A percentile compares a stretch with the other conserved stretches of the same genome.
phyloP scores from a whole-genome alignment of 2,113 vertebrate genomes.

The Centropus bengalensis region DNA sequence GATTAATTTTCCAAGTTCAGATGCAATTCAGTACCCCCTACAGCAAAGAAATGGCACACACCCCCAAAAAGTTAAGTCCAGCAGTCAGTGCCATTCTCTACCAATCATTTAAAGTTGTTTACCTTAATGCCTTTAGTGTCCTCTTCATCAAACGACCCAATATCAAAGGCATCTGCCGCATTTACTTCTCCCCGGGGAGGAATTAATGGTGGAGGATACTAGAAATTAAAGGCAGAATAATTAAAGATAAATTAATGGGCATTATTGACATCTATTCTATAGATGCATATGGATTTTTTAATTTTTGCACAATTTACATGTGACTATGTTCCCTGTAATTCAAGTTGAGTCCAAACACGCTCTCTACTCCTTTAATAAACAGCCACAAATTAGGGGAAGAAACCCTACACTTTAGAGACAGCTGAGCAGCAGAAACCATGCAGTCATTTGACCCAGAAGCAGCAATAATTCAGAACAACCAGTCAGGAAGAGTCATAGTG shows the following conservation, averaged over 20 bases:
- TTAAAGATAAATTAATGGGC: neutral
- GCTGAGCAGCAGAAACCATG: neutral
- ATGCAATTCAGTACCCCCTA: neutral
- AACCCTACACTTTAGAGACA: neutral
- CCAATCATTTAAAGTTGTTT: neutral
- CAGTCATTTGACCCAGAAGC: neutral
- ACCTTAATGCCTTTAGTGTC: constrained; percentile 99
- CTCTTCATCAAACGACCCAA: constrained; percentile 97
- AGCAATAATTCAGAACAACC: neutral
- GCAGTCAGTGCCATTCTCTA: neutral
- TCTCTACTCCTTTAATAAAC: neutral
- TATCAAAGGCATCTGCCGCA: constrained; percentile 96
- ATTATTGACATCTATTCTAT: neutral
- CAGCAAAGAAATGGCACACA: neutral
- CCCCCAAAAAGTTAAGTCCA: neutral
- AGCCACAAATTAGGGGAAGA: neutral
- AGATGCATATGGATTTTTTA: neutral
- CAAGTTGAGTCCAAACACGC: neutral
- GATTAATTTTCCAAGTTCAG: neutral
- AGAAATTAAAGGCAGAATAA: neutral
- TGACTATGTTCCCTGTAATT: neutral
- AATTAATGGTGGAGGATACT: constrained; percentile 95
- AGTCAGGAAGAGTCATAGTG: neutral
- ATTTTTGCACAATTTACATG: neutral
- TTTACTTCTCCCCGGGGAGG: constrained; percentile 97